Conservation (phyloP, 2,113 vertebrate genomes). For the Eudorcas thomsonii region DNA sequence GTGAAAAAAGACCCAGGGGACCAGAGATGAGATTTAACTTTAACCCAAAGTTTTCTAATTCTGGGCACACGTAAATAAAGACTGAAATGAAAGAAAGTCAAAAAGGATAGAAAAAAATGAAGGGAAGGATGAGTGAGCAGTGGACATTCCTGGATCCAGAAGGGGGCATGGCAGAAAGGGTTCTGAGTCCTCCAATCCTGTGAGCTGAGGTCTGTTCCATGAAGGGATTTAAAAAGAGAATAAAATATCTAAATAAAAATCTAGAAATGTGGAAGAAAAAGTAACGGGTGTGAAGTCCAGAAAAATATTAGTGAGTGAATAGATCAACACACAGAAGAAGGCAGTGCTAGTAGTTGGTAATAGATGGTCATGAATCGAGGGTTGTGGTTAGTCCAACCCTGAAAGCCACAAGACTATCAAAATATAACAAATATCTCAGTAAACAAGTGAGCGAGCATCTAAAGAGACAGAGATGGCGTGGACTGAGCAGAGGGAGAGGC, state of each 20-base stretch:
- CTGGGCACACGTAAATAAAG: background rate
- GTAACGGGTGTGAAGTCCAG: background rate
- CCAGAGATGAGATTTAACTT: background rate
- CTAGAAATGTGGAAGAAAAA: background rate
- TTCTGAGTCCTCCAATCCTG: accelerated
- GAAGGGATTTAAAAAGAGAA: background rate
- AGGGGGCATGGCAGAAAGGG: accelerated
- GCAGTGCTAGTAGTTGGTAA: accelerated
- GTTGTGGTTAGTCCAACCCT: background rate
- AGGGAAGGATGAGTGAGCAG: accelerated
- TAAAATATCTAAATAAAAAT: background rate
- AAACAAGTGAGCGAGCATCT: background rate
- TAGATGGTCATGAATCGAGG: accelerated
- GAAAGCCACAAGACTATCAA: no score
- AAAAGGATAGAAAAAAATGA: no score
- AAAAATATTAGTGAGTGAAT: background rate
- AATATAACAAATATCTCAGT: no score
- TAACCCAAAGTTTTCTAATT: background rate
- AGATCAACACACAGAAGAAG: accelerated
- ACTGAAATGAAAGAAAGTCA: background rate
- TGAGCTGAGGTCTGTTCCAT: background rate
- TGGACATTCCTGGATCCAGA: accelerated
- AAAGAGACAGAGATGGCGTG: background rate
- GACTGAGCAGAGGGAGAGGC: background rate
- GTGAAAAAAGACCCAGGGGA: background rate